Percentiles rank a stretch among this genome's conserved stretches.
Evolutionary conservation across 2,797 vertebrate genomes (phyloP).

Genomic region (Falco berigora): DNA sequence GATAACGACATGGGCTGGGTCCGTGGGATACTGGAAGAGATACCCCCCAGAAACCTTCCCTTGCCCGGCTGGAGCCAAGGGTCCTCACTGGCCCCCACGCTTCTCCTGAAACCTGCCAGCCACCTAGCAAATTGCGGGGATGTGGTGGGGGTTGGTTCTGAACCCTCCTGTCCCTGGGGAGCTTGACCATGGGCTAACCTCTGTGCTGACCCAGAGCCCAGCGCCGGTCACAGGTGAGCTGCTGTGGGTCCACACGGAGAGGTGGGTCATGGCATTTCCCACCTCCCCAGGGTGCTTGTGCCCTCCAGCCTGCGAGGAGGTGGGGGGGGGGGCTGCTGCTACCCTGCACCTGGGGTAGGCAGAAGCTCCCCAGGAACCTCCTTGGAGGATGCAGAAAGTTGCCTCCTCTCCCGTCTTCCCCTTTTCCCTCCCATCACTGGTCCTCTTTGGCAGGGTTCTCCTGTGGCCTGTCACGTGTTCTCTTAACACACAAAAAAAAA

Average conservation of each 20-base stretch:
- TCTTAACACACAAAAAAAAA: neutral
- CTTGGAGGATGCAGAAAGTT: neutral
- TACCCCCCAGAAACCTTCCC: neutral
- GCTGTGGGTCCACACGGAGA: neutral
- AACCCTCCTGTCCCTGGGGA: neutral
- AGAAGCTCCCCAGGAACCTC: neutral
- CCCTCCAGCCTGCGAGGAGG: neutral
- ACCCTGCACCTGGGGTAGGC: neutral
- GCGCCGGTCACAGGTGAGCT: neutral
- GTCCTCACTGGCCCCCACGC: neutral
- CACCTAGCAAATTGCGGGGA: neutral
- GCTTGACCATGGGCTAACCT: neutral
- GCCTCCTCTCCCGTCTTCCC: neutral
- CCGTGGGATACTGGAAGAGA: neutral
- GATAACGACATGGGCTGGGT: neutral
- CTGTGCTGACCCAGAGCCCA: neutral
- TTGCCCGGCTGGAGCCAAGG: neutral
- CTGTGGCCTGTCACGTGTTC: neutral
- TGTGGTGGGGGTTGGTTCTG: neutral
- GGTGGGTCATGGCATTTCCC: neutral
- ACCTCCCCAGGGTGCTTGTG: neutral
- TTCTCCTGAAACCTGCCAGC: neutral
- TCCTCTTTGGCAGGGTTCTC: slow-evolving; percentile 14
- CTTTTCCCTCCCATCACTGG: neutral
- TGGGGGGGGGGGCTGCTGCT: neutral